A percentile compares a stretch with the other conserved stretches of the same genome.
Evolutionary conservation across 2,888 invertebrate genomes (phyloP).

Genomic region (Acrobeloides nanus): DNA sequence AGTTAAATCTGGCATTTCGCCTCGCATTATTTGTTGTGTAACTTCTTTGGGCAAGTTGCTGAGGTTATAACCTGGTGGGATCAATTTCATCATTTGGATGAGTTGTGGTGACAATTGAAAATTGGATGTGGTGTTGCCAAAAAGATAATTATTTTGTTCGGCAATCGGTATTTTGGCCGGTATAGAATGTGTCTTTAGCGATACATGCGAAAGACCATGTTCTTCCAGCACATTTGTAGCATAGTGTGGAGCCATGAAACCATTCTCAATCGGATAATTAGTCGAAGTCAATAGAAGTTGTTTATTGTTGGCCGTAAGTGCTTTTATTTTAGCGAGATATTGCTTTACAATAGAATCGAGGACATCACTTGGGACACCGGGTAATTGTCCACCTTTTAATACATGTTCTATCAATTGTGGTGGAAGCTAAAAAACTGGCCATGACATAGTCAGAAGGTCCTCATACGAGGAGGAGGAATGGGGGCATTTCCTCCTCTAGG

Average conservation of each 20-base stretch:
- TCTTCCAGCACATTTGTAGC: no score
- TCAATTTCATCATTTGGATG: constrained; percentile 21
- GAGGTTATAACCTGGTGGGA: constrained; percentile 30
- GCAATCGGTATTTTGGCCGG: no score
- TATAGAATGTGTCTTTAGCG: no score
- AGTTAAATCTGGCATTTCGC: constrained; percentile 47
- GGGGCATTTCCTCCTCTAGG: not conserved
- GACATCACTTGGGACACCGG: constrained; percentile 41
- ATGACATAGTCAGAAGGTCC: no score
- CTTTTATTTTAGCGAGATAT: no score
- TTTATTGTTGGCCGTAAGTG: no score
- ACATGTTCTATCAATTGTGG: constrained; percentile 45
- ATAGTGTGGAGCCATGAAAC: no score
- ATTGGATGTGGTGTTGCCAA: no score
- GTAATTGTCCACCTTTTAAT: constrained; percentile 48
- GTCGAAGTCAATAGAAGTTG: no score
- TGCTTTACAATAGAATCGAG: constrained; percentile 39
- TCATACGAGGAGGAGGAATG: not conserved
- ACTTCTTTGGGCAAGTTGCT: constrained; percentile 31
- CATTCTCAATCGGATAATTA: no score
- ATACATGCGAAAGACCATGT: no score
- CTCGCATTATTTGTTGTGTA: constrained; percentile 35
- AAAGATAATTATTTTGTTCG: no score
- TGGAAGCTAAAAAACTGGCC: constrained; percentile 38
- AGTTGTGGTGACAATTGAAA: constrained; percentile 16